Conservation (phyloP, 1,140 invertebrate species). For the Cotesia vestalis region DNA sequence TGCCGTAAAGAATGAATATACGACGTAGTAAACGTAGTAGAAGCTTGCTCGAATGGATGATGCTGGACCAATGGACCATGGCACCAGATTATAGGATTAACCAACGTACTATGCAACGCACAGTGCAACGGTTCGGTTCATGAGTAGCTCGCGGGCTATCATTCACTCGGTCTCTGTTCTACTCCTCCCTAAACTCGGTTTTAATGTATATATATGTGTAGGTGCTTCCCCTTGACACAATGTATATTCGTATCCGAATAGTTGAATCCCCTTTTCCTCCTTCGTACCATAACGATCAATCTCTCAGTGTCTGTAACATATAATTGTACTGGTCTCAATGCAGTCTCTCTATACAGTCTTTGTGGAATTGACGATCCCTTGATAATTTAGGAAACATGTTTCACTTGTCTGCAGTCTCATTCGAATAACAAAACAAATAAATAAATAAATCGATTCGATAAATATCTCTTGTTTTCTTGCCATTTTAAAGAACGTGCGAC, state of each 20-base stretch:
- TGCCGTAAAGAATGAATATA: background rate
- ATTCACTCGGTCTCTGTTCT: constrained; percentile 41
- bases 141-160: constrained; percentile 41
- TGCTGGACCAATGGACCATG: constrained; percentile 47
- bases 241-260: background rate
- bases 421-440: background rate
- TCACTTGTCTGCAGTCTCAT: too few species aligned
- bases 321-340: background rate
- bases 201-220: too few species aligned
- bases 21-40: background rate
- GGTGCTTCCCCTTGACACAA: constrained; percentile 14
- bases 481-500: too few species aligned
- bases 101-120: constrained; percentile 44
- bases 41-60: constrained; percentile 29
- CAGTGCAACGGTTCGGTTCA: constrained; percentile 18
- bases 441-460: background rate
- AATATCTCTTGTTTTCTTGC: too few species aligned
- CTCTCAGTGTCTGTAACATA: background rate
- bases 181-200: constrained; percentile 1
- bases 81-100: constrained; percentile 55
- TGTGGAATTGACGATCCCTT: background rate
- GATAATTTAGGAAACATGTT: too few species aligned
- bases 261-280: background rate
- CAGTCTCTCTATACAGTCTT: background rate
- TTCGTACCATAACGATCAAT: background rate